These are phyloP conservation scores for Drosophila azteca DNA, from an alignment of 1,140 invertebrate genomes.

Conservation along the genomic window DNA sequence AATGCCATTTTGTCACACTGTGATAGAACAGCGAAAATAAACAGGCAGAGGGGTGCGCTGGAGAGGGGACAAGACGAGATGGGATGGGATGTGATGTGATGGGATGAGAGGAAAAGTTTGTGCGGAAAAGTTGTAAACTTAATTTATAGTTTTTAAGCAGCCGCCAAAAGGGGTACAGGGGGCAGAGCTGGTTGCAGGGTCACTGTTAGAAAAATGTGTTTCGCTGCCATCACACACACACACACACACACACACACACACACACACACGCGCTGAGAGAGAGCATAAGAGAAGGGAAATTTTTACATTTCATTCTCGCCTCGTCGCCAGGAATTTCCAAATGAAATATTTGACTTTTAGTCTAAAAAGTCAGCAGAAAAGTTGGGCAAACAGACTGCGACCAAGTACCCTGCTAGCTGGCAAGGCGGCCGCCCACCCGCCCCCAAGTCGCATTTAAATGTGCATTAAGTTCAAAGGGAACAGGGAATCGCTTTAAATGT, in stretches of 20 bases:
- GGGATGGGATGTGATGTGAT: not conserved
- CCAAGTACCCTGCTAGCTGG: constrained; percentile 25
- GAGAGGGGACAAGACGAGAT: constrained; percentile 12
- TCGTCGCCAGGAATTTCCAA: constrained; percentile 76
- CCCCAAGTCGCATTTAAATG: constrained; percentile 31
- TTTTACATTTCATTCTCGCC: constrained; percentile 79
- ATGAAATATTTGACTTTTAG: constrained; percentile 81
- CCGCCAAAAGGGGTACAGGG: constrained; percentile 35
- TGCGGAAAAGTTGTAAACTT: constrained; percentile 80
- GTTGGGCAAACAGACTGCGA: constrained; percentile 74
- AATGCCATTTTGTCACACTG: constrained; percentile 77
- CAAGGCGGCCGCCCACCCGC: not conserved
- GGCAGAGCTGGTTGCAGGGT: not conserved
- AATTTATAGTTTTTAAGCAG: constrained; percentile 81
- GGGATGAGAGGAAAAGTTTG: constrained; percentile 45
- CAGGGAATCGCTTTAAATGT: not conserved
- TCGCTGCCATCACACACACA: constrained; percentile 47
- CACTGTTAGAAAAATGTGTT: constrained; percentile 63
- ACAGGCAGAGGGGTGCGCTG: constrained; percentile 29
- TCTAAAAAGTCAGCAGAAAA: constrained; percentile 77
- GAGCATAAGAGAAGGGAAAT: constrained; percentile 30
- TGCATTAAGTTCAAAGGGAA: constrained; percentile 53
- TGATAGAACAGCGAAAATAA: constrained; percentile 74
- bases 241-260: constrained; percentile 6
- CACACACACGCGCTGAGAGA: not conserved